These are phyloP conservation scores for Coregonus suidteri DNA, from an alignment of 2,797 vertebrate species.

Conservation along the genomic window DNA sequence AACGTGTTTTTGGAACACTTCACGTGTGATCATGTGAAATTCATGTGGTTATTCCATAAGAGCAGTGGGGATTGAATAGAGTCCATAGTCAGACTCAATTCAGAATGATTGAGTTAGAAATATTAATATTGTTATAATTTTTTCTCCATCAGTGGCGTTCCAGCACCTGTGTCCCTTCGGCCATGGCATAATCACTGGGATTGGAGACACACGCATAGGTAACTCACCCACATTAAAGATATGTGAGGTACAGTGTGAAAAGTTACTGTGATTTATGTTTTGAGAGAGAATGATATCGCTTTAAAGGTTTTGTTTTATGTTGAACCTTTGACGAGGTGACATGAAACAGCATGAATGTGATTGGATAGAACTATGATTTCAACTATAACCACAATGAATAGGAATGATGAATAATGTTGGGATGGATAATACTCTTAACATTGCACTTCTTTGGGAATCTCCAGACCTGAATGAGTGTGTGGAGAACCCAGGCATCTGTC, in stretches of 20 bases:
- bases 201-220: slow-evolving; percentile 85
- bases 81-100: not conserved
- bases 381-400: not conserved
- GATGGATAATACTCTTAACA: not conserved
- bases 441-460: not conserved
- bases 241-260: no score
- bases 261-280: no score
- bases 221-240: slow-evolving; percentile 39
- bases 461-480: slow-evolving; percentile 91
- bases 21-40: no score
- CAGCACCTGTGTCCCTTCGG: slow-evolving; percentile 87
- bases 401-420: not conserved
- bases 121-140: not conserved
- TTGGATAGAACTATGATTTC: not conserved
- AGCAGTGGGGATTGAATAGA: not conserved
- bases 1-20: no score
- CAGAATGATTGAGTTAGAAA: not conserved
- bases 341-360: no score
- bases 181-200: slow-evolving; percentile 83
- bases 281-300: no score
- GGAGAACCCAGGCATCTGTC: slow-evolving; percentile 87
- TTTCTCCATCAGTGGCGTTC: slow-evolving; percentile 67
- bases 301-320: no score
- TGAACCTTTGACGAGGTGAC: no score
- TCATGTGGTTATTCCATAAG: no score